Percentiles rank a stretch among this genome's conserved stretches.
Conservation (phyloP, 1,140 invertebrate species). For the Brevipalpus yothersi region DNA sequence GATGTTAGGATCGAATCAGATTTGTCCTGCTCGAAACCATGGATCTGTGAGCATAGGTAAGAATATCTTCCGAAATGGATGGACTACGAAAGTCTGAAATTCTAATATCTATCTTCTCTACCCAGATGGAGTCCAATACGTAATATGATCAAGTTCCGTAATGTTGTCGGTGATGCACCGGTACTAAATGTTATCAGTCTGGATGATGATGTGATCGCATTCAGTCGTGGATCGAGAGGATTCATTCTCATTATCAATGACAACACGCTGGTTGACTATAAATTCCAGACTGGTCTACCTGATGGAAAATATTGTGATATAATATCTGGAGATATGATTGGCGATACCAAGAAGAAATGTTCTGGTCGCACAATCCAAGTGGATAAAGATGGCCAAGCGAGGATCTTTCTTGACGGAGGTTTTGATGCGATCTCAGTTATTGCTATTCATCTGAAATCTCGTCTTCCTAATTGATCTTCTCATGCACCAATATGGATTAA, state of each 20-base stretch:
- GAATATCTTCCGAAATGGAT: too few relatives aligned
- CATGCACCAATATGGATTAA: too few relatives aligned
- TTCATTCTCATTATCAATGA: slow-evolving; percentile 45
- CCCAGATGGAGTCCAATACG: slow-evolving; percentile 58
- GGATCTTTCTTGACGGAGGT: too few relatives aligned
- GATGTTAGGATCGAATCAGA: too few relatives aligned
- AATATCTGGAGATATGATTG: slow-evolving; percentile 38
- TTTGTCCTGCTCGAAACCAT: not conserved
- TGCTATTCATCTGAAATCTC: too few relatives aligned
- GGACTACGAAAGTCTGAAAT: too few relatives aligned
- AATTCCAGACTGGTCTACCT: slow-evolving; percentile 37
- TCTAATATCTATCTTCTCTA: slow-evolving; percentile 39
- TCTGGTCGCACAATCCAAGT: too few relatives aligned
- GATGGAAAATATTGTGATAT: slow-evolving; percentile 60
- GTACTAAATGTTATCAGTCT: slow-evolving; percentile 40
- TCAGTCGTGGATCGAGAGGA: slow-evolving; percentile 36
- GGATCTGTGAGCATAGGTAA: not conserved
- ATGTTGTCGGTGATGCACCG: slow-evolving; percentile 25
- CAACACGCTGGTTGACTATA: slow-evolving; percentile 6
- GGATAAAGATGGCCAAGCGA: too few relatives aligned
- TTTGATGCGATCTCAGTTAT: too few relatives aligned
- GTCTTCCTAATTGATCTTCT: too few relatives aligned
- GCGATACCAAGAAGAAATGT: slow-evolving; percentile 7
- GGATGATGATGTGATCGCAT: slow-evolving; percentile 43
- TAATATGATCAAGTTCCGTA: slow-evolving; percentile 51